These are phyloP conservation scores for Brenthis ino DNA, from an alignment of 2,888 invertebrate genomes.

Conservation along the genomic window DNA sequence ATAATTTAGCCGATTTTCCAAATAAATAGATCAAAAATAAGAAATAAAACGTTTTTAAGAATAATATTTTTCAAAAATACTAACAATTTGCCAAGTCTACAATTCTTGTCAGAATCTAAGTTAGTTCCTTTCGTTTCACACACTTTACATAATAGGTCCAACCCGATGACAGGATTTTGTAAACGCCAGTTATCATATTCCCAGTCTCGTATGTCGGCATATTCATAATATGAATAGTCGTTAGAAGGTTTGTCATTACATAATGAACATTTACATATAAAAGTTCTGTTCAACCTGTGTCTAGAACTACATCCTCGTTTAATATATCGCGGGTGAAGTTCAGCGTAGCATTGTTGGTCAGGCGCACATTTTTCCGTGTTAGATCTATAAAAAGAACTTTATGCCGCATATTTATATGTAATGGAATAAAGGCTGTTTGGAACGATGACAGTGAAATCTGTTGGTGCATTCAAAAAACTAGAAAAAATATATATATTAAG, in stretches of 20 bases:
- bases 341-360: constrained; percentile 56
- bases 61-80: constrained; percentile 30
- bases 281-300: constrained; percentile 57
- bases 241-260: constrained; percentile 65
- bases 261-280: constrained; percentile 67
- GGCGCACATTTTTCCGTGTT: constrained; percentile 47
- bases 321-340: constrained; percentile 60
- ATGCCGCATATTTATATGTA: too few species aligned
- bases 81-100: constrained; percentile 57
- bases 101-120: constrained; percentile 49
- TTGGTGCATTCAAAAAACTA: too few species aligned
- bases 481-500: too few species aligned
- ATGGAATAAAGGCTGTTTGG: too few species aligned
- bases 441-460: too few species aligned
- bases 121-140: constrained; percentile 58
- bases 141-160: constrained; percentile 46
- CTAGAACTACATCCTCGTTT: constrained; percentile 57
- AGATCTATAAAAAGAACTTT: too few species aligned
- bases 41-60: too few species aligned
- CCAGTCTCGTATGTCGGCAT: constrained; percentile 59
- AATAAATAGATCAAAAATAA: too few species aligned
- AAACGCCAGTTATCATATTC: constrained; percentile 60
- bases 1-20: too few species aligned
- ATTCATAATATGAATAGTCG: constrained; percentile 55
- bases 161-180: constrained; percentile 43